A percentile compares a stretch with the other conserved stretches of the same genome.
Conservation (phyloP, 2,113 vertebrate species). For the Pterocles gutturalis region DNA sequence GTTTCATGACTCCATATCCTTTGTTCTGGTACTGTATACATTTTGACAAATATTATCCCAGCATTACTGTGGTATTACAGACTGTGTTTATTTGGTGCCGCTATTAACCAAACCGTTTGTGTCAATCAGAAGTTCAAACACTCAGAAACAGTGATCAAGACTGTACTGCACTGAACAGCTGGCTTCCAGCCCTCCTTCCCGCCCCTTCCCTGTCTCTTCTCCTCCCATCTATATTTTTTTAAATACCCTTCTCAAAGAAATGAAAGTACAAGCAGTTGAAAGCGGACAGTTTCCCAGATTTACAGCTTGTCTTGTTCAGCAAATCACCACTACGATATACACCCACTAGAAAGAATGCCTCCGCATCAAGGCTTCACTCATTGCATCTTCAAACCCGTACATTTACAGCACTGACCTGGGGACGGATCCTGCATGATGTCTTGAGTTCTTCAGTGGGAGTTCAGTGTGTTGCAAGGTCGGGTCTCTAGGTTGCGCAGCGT, state of each 20-base stretch:
- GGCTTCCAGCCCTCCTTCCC: slow-evolving; percentile 1
- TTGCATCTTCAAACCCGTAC: not conserved
- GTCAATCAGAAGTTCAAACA: slow-evolving; percentile 43
- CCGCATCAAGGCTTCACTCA: not conserved
- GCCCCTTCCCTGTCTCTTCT: not conserved
- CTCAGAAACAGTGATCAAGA: not conserved
- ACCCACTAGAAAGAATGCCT: not conserved
- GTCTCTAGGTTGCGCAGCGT: not conserved
- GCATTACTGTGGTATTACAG: not conserved
- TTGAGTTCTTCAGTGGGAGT: not conserved
- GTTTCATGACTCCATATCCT: not conserved
- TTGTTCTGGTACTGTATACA: slow-evolving; percentile 17
- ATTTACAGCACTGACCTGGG: not conserved
- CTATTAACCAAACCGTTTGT: not conserved
- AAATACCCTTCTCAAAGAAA: not conserved
- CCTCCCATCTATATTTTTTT: not conserved
- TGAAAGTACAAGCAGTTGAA: not conserved
- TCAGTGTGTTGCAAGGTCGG: not conserved
- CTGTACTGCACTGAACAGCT: not conserved
- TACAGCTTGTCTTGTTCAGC: not conserved
- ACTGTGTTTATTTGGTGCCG: not conserved
- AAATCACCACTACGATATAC: not conserved
- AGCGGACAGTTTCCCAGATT: not conserved
- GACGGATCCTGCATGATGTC: not conserved
- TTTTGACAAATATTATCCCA: not conserved